These are phyloP conservation scores for Raja brachyura DNA, from an alignment of 2,113 vertebrate genomes.

Conservation along the genomic window DNA sequence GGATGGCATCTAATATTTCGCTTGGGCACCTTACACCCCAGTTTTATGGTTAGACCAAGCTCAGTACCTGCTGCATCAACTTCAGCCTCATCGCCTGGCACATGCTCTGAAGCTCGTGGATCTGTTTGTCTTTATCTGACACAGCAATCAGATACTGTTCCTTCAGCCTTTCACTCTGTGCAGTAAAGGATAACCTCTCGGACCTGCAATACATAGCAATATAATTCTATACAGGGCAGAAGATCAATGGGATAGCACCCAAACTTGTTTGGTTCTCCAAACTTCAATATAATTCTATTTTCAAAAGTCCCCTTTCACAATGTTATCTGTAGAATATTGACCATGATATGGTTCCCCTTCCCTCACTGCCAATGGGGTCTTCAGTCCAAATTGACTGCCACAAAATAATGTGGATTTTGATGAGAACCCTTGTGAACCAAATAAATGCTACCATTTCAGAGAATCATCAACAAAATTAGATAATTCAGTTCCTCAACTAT, in stretches of 20 bases:
- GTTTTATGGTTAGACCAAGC: neutral
- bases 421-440: neutral
- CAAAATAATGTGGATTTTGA: neutral
- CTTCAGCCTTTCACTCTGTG: constrained; percentile 65
- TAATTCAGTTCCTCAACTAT: too few species aligned
- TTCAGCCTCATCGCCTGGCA: constrained; percentile 54
- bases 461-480: too few species aligned
- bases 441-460: neutral
- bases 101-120: constrained; percentile 61
- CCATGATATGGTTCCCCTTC: neutral
- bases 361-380: neutral
- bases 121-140: constrained; percentile 72
- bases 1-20: too few species aligned
- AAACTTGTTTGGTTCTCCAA: too few species aligned
- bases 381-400: neutral
- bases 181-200: constrained; percentile 62
- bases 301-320: neutral
- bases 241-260: too few species aligned
- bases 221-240: neutral
- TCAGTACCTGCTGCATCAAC: neutral
- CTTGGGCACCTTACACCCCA: too few species aligned
- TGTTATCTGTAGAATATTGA: neutral
- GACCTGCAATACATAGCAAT: constrained; percentile 47
- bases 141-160: constrained; percentile 73
- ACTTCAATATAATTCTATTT: neutral